Percentiles rank a stretch among this genome's conserved stretches.
Conservation (phyloP, 2,888 invertebrate genomes). For the Loripinus fragilis region DNA sequence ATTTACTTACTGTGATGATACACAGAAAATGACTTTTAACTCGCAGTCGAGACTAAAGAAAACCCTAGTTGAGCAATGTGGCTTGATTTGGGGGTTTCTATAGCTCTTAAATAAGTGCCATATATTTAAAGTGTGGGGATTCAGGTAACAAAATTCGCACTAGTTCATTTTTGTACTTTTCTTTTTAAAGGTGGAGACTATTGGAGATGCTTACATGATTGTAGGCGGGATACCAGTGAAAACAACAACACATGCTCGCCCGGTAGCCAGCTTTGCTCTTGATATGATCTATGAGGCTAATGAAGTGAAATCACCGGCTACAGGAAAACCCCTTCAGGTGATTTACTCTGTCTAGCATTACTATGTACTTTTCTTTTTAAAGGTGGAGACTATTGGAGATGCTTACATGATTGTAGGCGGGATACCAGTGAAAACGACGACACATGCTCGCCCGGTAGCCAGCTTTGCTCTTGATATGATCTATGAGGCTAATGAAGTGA, state of each 20-base stretch:
- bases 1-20: no score
- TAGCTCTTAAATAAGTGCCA: no score
- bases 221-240: slow-evolving; percentile 73
- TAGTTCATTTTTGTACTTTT: no score
- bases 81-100: no score
- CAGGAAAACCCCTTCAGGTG: slow-evolving; percentile 71
- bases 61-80: no score
- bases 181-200: slow-evolving; percentile 73
- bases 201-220: slow-evolving; percentile 79
- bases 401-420: slow-evolving; percentile 78
- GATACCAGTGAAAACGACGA: slow-evolving; percentile 65
- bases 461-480: slow-evolving; percentile 78
- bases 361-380: not conserved
- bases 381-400: slow-evolving; percentile 79
- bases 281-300: slow-evolving; percentile 72
- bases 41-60: no score
- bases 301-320: slow-evolving; percentile 71
- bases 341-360: no score
- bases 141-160: no score
- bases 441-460: slow-evolving; percentile 74
- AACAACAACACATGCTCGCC: slow-evolving; percentile 68
- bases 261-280: slow-evolving; percentile 76
- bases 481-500: slow-evolving; percentile 64
- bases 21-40: no score
- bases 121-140: no score